These are phyloP conservation scores for Carollia perspicillata DNA, from an alignment of 2,113 vertebrate genomes.

Conservation along the genomic window DNA sequence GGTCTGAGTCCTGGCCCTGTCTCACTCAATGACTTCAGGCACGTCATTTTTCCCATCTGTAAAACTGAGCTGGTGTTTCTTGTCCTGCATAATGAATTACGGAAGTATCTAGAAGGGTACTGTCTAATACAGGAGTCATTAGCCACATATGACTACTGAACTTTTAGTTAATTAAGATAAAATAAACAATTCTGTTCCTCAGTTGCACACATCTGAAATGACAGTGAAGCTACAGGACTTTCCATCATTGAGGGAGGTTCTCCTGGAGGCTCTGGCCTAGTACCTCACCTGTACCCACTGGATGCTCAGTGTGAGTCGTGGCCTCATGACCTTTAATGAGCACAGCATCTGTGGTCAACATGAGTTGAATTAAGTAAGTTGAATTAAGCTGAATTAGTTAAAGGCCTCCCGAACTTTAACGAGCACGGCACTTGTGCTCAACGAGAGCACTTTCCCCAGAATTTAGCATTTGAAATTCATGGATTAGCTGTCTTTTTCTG, in stretches of 20 bases:
- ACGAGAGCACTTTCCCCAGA: not conserved
- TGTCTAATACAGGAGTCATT: not conserved
- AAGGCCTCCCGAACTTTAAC: too few species aligned
- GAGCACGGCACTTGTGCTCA: not conserved
- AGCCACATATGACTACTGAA: not conserved
- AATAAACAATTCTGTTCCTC: not conserved
- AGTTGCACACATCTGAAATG: not conserved
- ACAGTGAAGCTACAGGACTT: not conserved
- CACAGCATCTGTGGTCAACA: not conserved
- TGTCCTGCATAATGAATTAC: not conserved
- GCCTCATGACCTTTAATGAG: too few species aligned
- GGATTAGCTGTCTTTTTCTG: not conserved
- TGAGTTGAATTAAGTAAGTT: too few species aligned
- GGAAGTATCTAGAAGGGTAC: not conserved
- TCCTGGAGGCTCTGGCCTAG: not conserved
- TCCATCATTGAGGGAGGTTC: not conserved
- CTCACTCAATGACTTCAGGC: not conserved
- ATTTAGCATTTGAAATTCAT: not conserved
- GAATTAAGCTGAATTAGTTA: too few species aligned
- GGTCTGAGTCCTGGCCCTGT: not conserved
- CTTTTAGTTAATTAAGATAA: not conserved
- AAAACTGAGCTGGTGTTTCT: not conserved
- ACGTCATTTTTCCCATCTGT: not conserved
- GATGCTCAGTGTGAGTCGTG: not conserved
- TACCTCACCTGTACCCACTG: accelerated